Conservation (phyloP, 2,797 vertebrate species). For the Xenentodon cancila region DNA sequence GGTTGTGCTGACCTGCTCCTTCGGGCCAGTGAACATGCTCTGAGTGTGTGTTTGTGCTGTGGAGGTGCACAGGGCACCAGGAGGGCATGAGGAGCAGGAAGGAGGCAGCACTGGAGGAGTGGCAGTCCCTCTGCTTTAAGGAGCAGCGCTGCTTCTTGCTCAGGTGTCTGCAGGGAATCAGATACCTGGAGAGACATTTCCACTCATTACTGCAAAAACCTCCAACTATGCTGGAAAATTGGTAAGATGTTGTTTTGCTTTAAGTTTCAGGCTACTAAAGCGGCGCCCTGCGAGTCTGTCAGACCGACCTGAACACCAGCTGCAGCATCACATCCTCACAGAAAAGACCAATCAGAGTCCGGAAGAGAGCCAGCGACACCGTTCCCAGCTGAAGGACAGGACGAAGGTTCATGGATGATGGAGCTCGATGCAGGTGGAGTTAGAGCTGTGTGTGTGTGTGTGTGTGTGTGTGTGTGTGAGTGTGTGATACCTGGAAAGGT, state of each 20-base stretch:
- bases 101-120: conserved; percentile 87
- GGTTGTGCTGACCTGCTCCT: conserved; percentile 58
- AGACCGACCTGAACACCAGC: conserved; percentile 90
- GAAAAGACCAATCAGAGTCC: conserved; percentile 93
- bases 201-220: background rate
- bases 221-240: too few species aligned
- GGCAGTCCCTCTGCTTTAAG: conserved; percentile 87
- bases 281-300: too few species aligned
- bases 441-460: too few species aligned
- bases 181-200: conserved; percentile 82
- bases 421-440: too few species aligned
- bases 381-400: conserved; percentile 89
- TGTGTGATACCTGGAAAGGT: conserved; percentile 88
- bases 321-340: conserved; percentile 98
- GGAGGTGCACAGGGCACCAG: conserved; percentile 84
- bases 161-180: conserved; percentile 92
- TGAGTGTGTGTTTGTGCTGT: conserved; percentile 54
- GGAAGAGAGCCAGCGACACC: conserved; percentile 94
- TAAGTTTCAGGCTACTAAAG: too few species aligned
- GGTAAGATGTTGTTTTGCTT: too few species aligned
- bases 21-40: conserved; percentile 89
- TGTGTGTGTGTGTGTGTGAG: too few species aligned
- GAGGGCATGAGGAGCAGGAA: conserved; percentile 89
- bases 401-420: background rate
- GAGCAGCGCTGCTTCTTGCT: conserved; percentile 80